Percentiles rank a stretch among this genome's conserved stretches.
Conservation (phyloP, 2,888 invertebrate genomes). For the Pandemis heparana region DNA sequence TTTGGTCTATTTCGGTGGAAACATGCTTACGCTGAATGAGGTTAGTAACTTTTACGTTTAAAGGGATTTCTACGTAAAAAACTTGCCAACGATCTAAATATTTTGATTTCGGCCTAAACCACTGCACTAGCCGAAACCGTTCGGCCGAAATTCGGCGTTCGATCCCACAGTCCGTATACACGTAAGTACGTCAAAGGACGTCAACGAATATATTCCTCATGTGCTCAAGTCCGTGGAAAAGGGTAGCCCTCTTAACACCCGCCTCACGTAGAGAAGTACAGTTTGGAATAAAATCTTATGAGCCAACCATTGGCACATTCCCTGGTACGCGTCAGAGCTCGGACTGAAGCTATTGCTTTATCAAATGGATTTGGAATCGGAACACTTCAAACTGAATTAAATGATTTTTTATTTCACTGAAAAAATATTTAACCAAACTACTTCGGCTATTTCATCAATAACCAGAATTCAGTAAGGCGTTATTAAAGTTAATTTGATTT, state of each 20-base stretch:
- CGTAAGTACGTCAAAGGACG: conserved; percentile 5
- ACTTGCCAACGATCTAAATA: too few relatives aligned
- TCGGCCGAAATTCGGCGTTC: neutral
- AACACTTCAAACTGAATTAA: too few relatives aligned
- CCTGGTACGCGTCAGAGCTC: neutral
- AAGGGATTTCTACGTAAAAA: too few relatives aligned
- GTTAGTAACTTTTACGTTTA: too few relatives aligned
- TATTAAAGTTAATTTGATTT: too few relatives aligned
- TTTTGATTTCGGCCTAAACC: neutral
- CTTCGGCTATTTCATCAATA: too few relatives aligned
- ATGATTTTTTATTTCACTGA: too few relatives aligned
- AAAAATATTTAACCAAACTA: too few relatives aligned
- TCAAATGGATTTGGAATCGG: neutral
- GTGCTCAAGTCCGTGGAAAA: conserved; percentile 15
- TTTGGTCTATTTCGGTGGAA: too few relatives aligned
- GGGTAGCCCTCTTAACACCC: conserved; percentile 9
- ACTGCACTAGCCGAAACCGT: neutral
- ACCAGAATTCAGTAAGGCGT: too few relatives aligned
- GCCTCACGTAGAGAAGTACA: neutral
- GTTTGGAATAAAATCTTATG: conserved; percentile 3
- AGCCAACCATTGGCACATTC: conserved; percentile 6
- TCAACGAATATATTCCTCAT: conserved; percentile 15
- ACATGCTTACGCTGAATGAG: too few relatives aligned
- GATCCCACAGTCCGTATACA: neutral
- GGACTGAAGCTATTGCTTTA: neutral